Conservation (phyloP, 2,113 vertebrate genomes). For the Benitochromis conjunctus region DNA sequence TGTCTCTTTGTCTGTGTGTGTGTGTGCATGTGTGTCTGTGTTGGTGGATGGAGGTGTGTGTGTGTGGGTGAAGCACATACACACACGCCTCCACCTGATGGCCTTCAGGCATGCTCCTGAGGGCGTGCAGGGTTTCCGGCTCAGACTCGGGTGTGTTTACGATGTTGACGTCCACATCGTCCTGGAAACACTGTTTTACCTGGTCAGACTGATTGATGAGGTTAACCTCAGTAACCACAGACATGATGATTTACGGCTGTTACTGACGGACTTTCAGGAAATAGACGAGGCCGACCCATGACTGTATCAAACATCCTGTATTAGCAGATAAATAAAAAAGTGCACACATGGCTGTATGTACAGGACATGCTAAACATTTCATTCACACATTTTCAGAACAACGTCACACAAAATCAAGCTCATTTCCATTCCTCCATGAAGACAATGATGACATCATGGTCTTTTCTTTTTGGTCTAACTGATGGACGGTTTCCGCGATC, state of each 20-base stretch:
- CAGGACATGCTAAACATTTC: background rate
- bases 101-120: too few relatives aligned
- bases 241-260: background rate
- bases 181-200: background rate
- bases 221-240: too few relatives aligned
- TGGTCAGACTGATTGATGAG: background rate
- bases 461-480: background rate
- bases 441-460: too few relatives aligned
- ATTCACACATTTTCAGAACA: background rate
- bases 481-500: conserved; percentile 39
- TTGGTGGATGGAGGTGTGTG: too few relatives aligned
- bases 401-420: background rate
- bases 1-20: too few relatives aligned
- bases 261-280: background rate
- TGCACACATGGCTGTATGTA: background rate
- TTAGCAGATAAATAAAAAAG: background rate
- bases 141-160: background rate
- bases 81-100: too few relatives aligned
- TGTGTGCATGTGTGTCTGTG: too few relatives aligned
- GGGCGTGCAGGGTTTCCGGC: background rate
- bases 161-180: background rate
- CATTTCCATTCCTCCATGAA: background rate
- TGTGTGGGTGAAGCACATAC: too few relatives aligned
- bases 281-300: background rate
- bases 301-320: background rate